Base-by-base conservation (phyloP, 2,113 vertebrate genomes). In the Machaerirhynchus nigripectus region DNA sequence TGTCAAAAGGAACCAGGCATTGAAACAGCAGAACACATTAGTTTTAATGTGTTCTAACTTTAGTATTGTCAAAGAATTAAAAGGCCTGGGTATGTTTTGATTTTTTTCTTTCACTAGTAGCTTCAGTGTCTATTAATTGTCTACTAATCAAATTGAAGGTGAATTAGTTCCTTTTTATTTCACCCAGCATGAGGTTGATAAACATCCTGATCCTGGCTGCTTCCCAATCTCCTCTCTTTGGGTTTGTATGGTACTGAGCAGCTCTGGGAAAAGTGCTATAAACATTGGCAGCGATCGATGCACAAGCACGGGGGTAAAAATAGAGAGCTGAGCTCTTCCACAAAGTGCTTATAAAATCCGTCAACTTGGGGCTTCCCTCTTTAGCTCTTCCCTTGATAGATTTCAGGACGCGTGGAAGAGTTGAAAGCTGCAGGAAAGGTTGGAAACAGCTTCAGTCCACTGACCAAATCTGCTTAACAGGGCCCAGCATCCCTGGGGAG, bases 401-500 rank as follows among this genome's bases (percentile, higher is more conserved):
- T 50, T 78, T 31, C 5, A 4, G 49, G 60, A 28, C 2, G 4
- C 2, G 3, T n/a, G 37, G 39, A 61, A 23, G 49, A n/a, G 27
- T 3, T 11, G 44, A n/a, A 42, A 71, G 52, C 35, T 27, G 33
- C 47, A 42, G 60, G 28, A 49, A 47, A 70, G 73, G 30, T 5
- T 27, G 22, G 46, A 39, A 87, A 37, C 16, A 5, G 26, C 60
- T 31, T 73, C 3, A 3, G 7, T 21, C 9, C 13, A 6, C 28
- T 9, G 75, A 33, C 17, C 35, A 28, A 40, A 26, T 20, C 13
- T 14, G 17, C 55, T 24, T 4, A 17, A 31, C 27, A 13, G 30
- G 20, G n/a, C 4, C 5, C 17, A 16, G 40, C 2, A 1, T 13
- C 49, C 42, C 16, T 0, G 0, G 17, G 47, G 33, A 20, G 20